A percentile compares a stretch with the other conserved stretches of the same genome.
These are phyloP conservation scores for Falco concolor DNA, from an alignment of 2,797 vertebrate genomes.

Conservation along the genomic window DNA sequence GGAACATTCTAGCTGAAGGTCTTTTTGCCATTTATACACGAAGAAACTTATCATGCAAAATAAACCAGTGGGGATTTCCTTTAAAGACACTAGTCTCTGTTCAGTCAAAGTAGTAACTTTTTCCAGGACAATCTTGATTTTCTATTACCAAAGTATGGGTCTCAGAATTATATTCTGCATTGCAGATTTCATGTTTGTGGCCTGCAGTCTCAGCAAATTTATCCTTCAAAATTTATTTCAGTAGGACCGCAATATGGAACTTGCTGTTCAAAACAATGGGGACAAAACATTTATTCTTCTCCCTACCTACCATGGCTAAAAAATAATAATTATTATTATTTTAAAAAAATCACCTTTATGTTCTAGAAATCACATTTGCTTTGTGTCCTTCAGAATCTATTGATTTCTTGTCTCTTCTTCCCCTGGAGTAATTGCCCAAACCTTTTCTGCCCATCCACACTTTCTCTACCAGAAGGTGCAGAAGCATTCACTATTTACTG, in stretches of 20 bases:
- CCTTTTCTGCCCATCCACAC: background rate
- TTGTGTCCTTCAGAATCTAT: background rate
- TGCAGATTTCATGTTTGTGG: background rate
- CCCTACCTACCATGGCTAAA: background rate
- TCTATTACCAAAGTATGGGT: background rate
- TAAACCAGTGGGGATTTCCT: background rate
- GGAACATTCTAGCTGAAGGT: background rate
- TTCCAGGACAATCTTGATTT: background rate
- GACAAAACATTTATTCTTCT: background rate
- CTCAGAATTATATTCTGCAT: background rate
- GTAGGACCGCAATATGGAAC: background rate
- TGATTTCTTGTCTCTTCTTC: background rate
- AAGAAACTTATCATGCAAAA: background rate
- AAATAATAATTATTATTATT: background rate
- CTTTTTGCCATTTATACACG: background rate
- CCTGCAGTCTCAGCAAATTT: background rate
- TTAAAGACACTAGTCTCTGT: background rate
- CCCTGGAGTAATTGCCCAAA: background rate
- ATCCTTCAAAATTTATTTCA: background rate
- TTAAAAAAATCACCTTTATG: background rate
- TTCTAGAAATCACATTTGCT: background rate
- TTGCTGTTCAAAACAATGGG: background rate
- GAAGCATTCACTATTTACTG: background rate
- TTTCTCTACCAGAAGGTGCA: background rate
- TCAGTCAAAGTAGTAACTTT: background rate